Evolutionary conservation across 2,113 vertebrate genomes (phyloP).

Genomic region (Cebidichthys violaceus): DNA sequence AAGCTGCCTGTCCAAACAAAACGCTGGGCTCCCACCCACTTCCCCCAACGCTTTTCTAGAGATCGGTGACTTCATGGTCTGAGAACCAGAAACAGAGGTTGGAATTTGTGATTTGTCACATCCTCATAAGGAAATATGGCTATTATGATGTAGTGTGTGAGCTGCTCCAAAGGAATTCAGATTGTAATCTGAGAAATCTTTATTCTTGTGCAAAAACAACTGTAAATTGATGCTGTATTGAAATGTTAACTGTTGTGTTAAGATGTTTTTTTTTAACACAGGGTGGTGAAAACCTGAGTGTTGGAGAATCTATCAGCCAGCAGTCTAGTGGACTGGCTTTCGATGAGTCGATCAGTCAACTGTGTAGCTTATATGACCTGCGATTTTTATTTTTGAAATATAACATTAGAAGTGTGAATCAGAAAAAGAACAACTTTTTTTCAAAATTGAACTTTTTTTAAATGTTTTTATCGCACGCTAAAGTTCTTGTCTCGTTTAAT

Average conservation of each 20-base stretch:
- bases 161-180: constrained; percentile 52
- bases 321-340: not conserved
- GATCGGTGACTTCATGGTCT: constrained; percentile 89
- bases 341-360: not conserved
- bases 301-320: not conserved
- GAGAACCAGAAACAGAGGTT: constrained; percentile 85
- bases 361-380: not conserved
- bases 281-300: constrained; percentile 46
- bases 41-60: constrained; percentile 64
- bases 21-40: constrained; percentile 62
- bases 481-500: too few relatives aligned
- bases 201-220: constrained; percentile 51
- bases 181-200: constrained; percentile 63
- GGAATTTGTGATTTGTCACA: constrained; percentile 75
- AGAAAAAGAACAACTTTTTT: not conserved
- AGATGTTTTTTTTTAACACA: constrained; percentile 24
- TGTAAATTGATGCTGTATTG: not conserved
- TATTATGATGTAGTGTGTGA: constrained; percentile 39
- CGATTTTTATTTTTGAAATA: not conserved
- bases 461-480: too few relatives aligned
- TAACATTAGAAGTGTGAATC: not conserved
- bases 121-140: constrained; percentile 87
- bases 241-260: constrained; percentile 44
- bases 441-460: too few relatives aligned
- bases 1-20: constrained; percentile 86